Percentiles rank a stretch among this genome's conserved stretches.
Conservation (phyloP, 1,140 invertebrate genomes). For the Drosophila elegans region DNA sequence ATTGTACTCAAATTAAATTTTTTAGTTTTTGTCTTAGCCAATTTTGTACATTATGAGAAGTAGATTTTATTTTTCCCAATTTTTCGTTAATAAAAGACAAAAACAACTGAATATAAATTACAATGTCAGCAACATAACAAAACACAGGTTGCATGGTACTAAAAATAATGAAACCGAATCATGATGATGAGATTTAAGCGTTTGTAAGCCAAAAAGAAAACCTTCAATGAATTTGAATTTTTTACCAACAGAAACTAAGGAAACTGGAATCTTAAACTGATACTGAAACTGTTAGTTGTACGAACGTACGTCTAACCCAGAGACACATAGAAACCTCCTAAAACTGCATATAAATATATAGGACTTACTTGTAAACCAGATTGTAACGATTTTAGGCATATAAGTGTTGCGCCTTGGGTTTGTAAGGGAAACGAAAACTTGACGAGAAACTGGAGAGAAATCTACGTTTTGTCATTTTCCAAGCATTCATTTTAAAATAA, state of each 20-base stretch:
- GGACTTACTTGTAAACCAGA: conserved; percentile 65
- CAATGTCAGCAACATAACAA: conserved; percentile 12
- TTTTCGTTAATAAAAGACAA: background rate
- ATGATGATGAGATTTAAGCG: conserved; percentile 23
- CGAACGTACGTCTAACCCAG: conserved; percentile 13
- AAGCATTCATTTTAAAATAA: conserved; percentile 43
- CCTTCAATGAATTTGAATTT: conserved; percentile 52
- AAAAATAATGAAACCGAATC: conserved; percentile 30
- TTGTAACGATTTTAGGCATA: conserved; percentile 73
- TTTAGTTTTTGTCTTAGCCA: conserved; percentile 15
- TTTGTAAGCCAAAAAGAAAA: conserved; percentile 49
- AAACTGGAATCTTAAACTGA: conserved; percentile 63
- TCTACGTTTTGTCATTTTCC: conserved; percentile 34
- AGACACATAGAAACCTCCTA: conserved; percentile 53
- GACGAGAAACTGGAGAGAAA: conserved; percentile 26
- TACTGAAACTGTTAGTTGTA: conserved; percentile 51
- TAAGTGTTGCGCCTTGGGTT: conserved; percentile 74
- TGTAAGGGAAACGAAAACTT: conserved; percentile 22
- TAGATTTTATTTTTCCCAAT: conserved; percentile 12
- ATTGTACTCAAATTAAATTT: conserved; percentile 28
- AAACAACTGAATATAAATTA: conserved; percentile 36
- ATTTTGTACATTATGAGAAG: conserved; percentile 22
- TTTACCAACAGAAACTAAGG: conserved; percentile 38
- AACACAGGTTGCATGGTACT: conserved; percentile 1
- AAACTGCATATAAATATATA: conserved; percentile 59